Conservation (phyloP, 1,140 invertebrate genomes). For the Macrocentrus cingulum region DNA sequence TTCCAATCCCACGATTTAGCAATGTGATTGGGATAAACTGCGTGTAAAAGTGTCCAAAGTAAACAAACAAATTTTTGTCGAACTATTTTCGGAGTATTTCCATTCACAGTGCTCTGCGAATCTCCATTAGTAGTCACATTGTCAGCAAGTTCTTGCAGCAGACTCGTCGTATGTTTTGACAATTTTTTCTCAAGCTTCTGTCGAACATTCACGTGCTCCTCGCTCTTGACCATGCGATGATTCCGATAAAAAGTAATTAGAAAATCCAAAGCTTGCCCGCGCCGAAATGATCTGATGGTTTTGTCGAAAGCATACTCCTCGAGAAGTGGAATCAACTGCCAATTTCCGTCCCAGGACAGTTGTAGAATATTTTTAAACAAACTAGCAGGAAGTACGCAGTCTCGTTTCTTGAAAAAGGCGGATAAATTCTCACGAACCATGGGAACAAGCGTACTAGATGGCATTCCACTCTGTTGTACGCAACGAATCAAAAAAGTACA, state of each 20-base stretch:
- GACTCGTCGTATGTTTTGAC: slow-evolving; percentile 40
- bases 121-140: slow-evolving; percentile 36
- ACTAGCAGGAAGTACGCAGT: slow-evolving; percentile 64
- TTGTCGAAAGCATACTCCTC: slow-evolving; percentile 64
- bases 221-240: slow-evolving; percentile 49
- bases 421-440: slow-evolving; percentile 61
- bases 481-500: slow-evolving; percentile 68
- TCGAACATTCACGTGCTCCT: slow-evolving; percentile 36
- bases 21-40: slow-evolving; percentile 45
- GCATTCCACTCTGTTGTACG: slow-evolving; percentile 52
- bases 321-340: slow-evolving; percentile 60
- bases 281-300: slow-evolving; percentile 64
- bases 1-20: slow-evolving; percentile 55
- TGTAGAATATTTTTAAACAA: slow-evolving; percentile 68
- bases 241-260: slow-evolving; percentile 65
- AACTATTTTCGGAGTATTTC: slow-evolving; percentile 39
- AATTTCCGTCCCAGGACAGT: slow-evolving; percentile 65
- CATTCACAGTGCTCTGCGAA: slow-evolving; percentile 25
- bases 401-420: slow-evolving; percentile 65
- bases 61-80: slow-evolving; percentile 55
- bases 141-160: slow-evolving; percentile 39
- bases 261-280: slow-evolving; percentile 67
- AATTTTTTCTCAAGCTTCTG: slow-evolving; percentile 48
- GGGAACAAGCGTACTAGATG: slow-evolving; percentile 50
- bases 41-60: slow-evolving; percentile 51